Conservation (phyloP, 2,797 vertebrate species). For the Pempheris klunzingeri region DNA sequence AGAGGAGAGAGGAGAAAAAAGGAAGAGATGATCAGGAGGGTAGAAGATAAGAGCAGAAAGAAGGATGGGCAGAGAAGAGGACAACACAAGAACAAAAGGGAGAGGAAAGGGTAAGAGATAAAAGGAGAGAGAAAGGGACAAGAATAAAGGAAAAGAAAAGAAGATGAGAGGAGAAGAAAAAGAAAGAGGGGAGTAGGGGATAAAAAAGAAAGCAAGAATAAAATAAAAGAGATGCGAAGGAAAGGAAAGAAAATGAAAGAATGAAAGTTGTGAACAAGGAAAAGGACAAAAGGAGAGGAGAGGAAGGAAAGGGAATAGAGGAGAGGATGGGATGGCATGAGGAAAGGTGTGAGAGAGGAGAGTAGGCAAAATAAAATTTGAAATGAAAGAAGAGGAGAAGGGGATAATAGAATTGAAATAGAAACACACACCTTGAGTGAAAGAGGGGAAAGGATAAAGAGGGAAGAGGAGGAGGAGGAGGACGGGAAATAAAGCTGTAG, state of each 20-base stretch:
- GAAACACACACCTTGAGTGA: too few relatives aligned
- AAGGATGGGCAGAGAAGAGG: not conserved
- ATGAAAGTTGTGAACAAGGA: too few relatives aligned
- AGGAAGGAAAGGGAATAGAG: too few relatives aligned
- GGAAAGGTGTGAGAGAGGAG: not conserved
- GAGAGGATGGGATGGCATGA: not conserved
- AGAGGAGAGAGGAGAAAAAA: not conserved
- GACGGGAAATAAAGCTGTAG: too few relatives aligned
- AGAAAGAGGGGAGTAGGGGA: not conserved
- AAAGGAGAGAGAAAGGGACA: not conserved
- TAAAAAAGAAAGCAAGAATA: not conserved
- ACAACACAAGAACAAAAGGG: not conserved
- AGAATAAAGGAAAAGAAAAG: too few relatives aligned
- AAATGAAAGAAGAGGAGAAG: not conserved
- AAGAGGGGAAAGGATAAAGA: too few relatives aligned
- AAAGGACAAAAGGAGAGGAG: not conserved
- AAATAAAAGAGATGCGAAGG: not conserved
- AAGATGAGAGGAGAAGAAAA: not conserved
- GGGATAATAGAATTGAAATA: fast-evolving
- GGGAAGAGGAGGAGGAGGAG: too few relatives aligned
- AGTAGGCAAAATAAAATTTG: not conserved
- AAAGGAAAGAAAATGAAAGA: not conserved
- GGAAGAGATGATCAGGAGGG: too few relatives aligned
- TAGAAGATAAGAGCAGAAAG: not conserved
- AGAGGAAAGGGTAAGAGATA: too few relatives aligned